A percentile compares a stretch with the other conserved stretches of the same genome.
Evolutionary conservation across 2,888 invertebrate species (phyloP).

Genomic region (Diplolepis rosae): DNA sequence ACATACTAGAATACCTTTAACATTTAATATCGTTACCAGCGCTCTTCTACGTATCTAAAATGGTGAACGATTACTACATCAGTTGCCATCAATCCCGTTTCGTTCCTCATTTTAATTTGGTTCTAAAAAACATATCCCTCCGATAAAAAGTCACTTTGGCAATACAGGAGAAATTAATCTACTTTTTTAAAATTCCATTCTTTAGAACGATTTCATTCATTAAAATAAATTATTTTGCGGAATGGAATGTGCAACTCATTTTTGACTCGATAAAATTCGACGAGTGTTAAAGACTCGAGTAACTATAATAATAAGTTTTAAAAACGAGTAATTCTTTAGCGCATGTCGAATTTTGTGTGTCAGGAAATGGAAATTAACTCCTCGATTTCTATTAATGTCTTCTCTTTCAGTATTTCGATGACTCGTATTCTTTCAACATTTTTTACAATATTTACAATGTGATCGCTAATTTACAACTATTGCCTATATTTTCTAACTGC

Average conservation of each 20-base stretch:
- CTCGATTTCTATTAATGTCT: slow-evolving; percentile 4
- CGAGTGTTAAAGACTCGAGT: too few relatives aligned
- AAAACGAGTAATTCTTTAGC: too few relatives aligned
- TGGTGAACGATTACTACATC: not conserved
- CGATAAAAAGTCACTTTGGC: slow-evolving; percentile 32
- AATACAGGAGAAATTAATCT: slow-evolving; percentile 5
- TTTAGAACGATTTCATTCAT: too few relatives aligned
- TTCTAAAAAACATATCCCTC: not conserved
- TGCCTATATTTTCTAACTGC: slow-evolving; percentile 19
- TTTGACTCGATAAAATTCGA: too few relatives aligned
- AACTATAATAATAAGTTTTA: too few relatives aligned
- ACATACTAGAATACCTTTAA: slow-evolving; percentile 4
- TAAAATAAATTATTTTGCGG: too few relatives aligned
- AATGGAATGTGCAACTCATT: too few relatives aligned
- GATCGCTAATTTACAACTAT: slow-evolving; percentile 17
- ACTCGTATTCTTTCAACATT: not conserved
- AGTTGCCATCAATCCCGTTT: not conserved
- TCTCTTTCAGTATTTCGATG: slow-evolving; percentile 20
- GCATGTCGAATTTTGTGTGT: too few relatives aligned
- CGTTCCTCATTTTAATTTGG: not conserved
- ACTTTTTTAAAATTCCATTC: not conserved
- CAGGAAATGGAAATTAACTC: slow-evolving; percentile 19
- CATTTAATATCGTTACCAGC: slow-evolving; percentile 26
- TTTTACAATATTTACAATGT: slow-evolving; percentile 21
- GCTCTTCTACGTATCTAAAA: slow-evolving; percentile 22